phyloP scores from a whole-genome alignment of 2,113 vertebrate species.

The Microtus richardsoni region DNA sequence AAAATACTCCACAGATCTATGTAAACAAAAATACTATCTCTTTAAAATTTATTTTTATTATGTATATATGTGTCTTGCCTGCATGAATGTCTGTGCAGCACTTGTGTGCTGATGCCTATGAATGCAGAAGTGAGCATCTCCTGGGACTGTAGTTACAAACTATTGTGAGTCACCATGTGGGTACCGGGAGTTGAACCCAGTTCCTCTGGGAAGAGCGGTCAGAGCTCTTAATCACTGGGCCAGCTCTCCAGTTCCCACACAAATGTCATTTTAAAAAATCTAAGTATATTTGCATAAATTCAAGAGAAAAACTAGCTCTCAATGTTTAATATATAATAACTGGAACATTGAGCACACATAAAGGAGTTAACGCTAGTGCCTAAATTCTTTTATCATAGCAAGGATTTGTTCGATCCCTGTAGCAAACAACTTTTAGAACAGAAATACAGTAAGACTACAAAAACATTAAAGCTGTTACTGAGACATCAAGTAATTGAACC shows the following conservation, averaged over 20 bases:
- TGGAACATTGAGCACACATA: not conserved
- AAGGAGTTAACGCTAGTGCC: conserved; percentile 24
- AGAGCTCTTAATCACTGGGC: not conserved
- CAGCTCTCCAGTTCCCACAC: not conserved
- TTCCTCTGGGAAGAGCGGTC: not conserved
- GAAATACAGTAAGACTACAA: not conserved
- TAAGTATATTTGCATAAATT: conserved; percentile 28
- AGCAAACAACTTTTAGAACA: conserved; percentile 53
- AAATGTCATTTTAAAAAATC: conserved; percentile 21
- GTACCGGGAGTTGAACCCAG: not conserved
- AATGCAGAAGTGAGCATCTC: not conserved
- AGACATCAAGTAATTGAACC: not conserved
- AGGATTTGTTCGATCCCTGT: not conserved
- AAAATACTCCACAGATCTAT: conserved; percentile 8
- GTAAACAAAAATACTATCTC: conserved; percentile 27
- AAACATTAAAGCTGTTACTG: not conserved
- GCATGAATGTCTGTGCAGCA: not conserved
- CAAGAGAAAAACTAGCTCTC: not conserved
- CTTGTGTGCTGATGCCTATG: not conserved
- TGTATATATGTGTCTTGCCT: not conserved
- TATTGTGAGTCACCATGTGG: not conserved
- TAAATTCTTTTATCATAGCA: conserved; percentile 37
- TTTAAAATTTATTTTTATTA: not conserved
- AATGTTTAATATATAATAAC: conserved; percentile 3
- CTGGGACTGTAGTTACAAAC: not conserved